Evolutionary conservation across 2,888 invertebrate genomes (phyloP), one percentile per base, ranked within the genome.

Genomic region (Sisyra nigra): DNA sequence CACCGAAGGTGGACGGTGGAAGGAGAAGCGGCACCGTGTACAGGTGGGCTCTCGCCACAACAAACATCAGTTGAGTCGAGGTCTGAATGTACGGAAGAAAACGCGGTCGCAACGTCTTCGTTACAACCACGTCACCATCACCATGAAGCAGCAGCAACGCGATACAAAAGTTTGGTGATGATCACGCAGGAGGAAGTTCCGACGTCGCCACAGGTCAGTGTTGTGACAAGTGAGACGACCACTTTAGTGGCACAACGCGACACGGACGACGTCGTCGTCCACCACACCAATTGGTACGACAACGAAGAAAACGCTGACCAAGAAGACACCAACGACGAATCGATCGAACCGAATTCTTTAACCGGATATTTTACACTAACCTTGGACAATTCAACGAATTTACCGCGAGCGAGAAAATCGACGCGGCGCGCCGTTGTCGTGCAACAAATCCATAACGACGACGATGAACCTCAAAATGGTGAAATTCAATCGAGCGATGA

Each of bases 161-260:
- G 81, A 61, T 87, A 85, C 63, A 83, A 82, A 57, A 86, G 86
- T 71, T 76, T 86, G 71, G 82, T 87, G 64, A 85, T 86, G 84
- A 87, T 87, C 67, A 86, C 85, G 57, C 84, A 83, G 68, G 78
- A 81, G 62, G 24, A 24, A 46, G 24, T 5, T 47, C 45, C 46
- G 48, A 18, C 6, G 10, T n/a, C 9, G 3, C n/a, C 36, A 15
- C 69, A 69, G 60, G 81, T 82, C 56, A 81, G 76, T 65, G 79
- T 82, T 52, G 75, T 81, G 60, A 78, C 81, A 57, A 74, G 75
- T 55, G 80, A 81, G 59, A 81, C 81, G 55, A 81, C 81, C 57
- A 78, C 74, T 57, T 66, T 81, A 54, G 71, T 80, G 60, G 72
- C 67, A 44, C 57, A 59, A 37, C 8, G 19, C 3, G 5, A 36